Base-by-base conservation (phyloP, 2,113 vertebrate species). In the mouse (Mus musculus) region DNA sequence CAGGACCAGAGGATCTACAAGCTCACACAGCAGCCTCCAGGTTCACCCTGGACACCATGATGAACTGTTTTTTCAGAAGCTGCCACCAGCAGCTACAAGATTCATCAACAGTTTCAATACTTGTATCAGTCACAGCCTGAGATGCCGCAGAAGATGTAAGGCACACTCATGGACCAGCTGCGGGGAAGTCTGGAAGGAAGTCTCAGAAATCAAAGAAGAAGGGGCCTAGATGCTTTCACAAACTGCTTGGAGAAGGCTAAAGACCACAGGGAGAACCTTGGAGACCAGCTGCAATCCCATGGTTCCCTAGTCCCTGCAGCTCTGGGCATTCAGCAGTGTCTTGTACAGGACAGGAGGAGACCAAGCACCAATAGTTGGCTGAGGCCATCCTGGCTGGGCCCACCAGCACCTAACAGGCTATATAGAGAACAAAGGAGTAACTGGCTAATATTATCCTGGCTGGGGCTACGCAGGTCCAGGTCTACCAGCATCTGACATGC, bases 281-380 rank as follows among this genome's bases (percentile, higher is more conserved):
- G 98, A 97, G 98, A 0, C 99, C 98, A 59, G 98, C 98, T 0
- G 98, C 98, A 14, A 24, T 97, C 85, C 98, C 99, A 0, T 98
- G 71, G 92, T 88, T 24, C 98, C 98, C 0, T 98, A 97, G 85
- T 69, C 98, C 0, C 97, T 98, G 0, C 98, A 98, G 89, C 98
- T 52, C 89, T 97, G 4, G 71, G 93, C 0, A 92, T 94, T 93
- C 69, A 98, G 94, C 97, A 0, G 36, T 96, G 59, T 0, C 2
- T 39, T 0, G 96, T 99, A 1, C 85, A 80, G 89, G 93, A 94
- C 97, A 96, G 89, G 82, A 98, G 84, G 88, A 81, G 33, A 56
- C 97, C 0, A 95, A 97, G 93, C 98, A 98, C 93, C 65, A 28
- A 46, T 84, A 63, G 46, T 71, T 97, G n/a, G 98, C 98, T 0